These are phyloP conservation scores for Clavelina lepadiformis DNA, from an alignment of 23 tunicate genomes.

Conservation along the genomic window DNA sequence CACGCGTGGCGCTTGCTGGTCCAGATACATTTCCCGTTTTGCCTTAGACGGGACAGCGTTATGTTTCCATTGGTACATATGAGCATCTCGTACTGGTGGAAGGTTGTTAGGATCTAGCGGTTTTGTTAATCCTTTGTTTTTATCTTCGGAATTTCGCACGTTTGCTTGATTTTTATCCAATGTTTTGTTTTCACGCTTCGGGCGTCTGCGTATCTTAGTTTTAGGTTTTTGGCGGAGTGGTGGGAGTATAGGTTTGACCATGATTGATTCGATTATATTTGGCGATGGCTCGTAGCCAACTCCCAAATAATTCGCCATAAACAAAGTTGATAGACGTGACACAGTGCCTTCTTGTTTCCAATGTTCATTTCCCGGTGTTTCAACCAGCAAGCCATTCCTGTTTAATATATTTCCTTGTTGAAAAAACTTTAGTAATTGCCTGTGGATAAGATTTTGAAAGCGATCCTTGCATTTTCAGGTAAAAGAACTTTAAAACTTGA, in stretches of 20 bases:
- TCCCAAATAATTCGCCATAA: constrained; percentile 57
- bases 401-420: too few relatives aligned
- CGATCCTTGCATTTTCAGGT: neutral
- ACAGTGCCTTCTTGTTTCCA: constrained; percentile 15
- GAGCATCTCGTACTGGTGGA: constrained; percentile 18
- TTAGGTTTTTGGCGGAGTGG: constrained; percentile 18
- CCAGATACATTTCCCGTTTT: too few relatives aligned
- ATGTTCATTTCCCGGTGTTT: constrained; percentile 1
- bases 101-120: neutral
- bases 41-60: neutral
- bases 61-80: constrained; percentile 25
- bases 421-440: too few relatives aligned
- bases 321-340: constrained; percentile 38
- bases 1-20: neutral
- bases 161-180: neutral
- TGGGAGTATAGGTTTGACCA: constrained; percentile 45
- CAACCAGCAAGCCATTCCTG: constrained; percentile 19
- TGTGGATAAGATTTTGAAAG: neutral
- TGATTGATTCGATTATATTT: constrained; percentile 37
- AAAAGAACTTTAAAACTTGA: neutral
- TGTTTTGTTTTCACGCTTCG: neutral
- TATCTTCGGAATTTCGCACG: neutral
- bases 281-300: constrained; percentile 25
- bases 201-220: neutral
- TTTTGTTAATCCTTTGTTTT: neutral